Percentiles rank a stretch among this genome's conserved stretches.
phyloP scores from a whole-genome alignment of 2,113 vertebrate species.

The Morone saxatilis region DNA sequence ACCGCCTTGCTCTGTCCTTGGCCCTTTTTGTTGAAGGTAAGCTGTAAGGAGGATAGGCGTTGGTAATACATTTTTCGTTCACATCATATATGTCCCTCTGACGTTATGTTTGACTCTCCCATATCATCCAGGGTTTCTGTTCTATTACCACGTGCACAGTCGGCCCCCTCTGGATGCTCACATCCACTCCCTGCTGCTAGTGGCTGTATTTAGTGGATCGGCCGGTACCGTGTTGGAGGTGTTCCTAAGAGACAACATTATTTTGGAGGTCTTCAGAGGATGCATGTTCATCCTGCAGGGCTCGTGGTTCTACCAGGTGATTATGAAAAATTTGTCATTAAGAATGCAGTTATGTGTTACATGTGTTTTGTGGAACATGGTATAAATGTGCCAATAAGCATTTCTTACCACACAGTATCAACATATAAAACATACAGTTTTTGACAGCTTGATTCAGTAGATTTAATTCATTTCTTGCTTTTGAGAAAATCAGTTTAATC shows the following conservation, averaged over 20 bases:
- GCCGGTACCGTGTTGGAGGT: slow-evolving; percentile 85
- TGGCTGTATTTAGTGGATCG: slow-evolving; percentile 83
- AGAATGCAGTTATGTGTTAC: background rate
- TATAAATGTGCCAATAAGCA: background rate
- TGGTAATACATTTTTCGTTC: background rate
- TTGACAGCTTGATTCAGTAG: background rate
- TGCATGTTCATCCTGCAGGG: slow-evolving; percentile 92
- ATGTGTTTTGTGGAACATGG: background rate
- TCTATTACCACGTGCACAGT: slow-evolving; percentile 90
- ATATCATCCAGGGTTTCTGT: slow-evolving; percentile 85
- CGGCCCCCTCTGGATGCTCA: slow-evolving; percentile 90
- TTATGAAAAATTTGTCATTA: background rate
- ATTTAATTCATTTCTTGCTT: too few relatives aligned
- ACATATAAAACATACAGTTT: background rate
- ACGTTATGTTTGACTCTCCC: background rate
- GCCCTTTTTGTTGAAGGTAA: slow-evolving; percentile 93
- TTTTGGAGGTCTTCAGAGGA: slow-evolving; percentile 89
- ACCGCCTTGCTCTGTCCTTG: slow-evolving; percentile 86
- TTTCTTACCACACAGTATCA: too few relatives aligned
- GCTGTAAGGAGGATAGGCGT: background rate
- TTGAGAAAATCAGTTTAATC: background rate
- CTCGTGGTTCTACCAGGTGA: slow-evolving; percentile 97
- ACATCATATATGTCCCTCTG: too few relatives aligned
- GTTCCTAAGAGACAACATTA: slow-evolving; percentile 85
- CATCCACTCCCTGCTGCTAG: slow-evolving; percentile 92